Evolutionary conservation across 2,113 vertebrate species (phyloP).

Genomic region (Callocephalon fimbriatum): DNA sequence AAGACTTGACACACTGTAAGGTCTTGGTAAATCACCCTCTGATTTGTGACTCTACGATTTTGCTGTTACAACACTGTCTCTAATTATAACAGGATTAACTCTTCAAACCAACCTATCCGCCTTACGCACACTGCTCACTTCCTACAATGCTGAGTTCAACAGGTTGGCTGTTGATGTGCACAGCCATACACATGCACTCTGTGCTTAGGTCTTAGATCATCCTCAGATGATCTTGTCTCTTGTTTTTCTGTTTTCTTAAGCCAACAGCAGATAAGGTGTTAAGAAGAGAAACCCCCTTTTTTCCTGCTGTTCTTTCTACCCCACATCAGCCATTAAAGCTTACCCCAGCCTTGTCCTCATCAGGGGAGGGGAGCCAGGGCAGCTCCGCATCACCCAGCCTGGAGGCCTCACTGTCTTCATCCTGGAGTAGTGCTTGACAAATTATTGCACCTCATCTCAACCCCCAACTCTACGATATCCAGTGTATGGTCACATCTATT

Average conservation of each 20-base stretch:
- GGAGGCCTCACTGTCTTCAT: neutral
- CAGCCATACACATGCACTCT: accelerated
- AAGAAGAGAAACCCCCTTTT: neutral
- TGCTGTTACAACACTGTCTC: neutral
- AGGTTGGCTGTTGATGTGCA: accelerated
- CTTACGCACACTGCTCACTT: accelerated
- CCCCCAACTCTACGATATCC: neutral
- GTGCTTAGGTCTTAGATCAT: neutral
- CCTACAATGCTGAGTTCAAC: accelerated
- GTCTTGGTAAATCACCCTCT: neutral
- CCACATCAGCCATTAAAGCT: neutral
- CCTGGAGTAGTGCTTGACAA: neutral
- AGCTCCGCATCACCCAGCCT: accelerated
- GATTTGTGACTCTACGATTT: neutral
- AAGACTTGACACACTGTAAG: neutral
- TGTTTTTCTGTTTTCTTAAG: neutral
- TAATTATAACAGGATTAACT: neutral
- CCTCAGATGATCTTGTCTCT: accelerated
- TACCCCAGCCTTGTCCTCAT: neutral
- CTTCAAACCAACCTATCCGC: neutral
- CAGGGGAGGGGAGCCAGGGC: neutral
- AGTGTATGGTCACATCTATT: neutral
- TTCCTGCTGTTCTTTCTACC: neutral
- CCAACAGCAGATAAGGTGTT: neutral
- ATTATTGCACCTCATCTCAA: neutral